Conservation (phyloP, 2,888 invertebrate genomes). For the Villa cingulata region DNA sequence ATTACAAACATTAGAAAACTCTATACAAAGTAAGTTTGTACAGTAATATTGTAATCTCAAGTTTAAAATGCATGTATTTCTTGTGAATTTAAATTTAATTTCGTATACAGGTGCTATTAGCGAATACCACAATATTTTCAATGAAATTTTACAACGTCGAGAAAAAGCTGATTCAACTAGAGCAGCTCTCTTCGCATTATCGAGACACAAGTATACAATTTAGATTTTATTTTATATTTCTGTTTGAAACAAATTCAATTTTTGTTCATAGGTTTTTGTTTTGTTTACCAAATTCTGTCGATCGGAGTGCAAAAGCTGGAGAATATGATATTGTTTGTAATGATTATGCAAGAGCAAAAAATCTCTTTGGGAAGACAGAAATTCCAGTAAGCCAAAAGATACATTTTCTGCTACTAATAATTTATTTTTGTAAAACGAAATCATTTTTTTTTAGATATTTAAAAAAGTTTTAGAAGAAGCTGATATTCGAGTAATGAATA, state of each 20-base stretch:
- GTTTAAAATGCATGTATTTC: too few species aligned
- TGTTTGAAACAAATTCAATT: background rate
- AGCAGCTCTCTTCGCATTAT: slow-evolving; percentile 83
- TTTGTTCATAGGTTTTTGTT: slow-evolving; percentile 51
- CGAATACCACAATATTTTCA: slow-evolving; percentile 84
- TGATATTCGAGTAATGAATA: slow-evolving; percentile 69
- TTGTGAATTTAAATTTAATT: background rate
- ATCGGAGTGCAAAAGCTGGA: slow-evolving; percentile 81
- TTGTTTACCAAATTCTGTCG: slow-evolving; percentile 87
- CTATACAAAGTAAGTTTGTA: slow-evolving; percentile 51
- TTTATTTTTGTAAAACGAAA: too few species aligned
- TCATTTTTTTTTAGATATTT: slow-evolving; percentile 46
- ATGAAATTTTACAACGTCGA: slow-evolving; percentile 79
- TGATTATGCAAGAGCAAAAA: slow-evolving; percentile 91
- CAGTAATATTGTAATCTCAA: too few species aligned
- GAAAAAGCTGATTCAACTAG: slow-evolving; percentile 93
- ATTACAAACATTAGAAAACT: slow-evolving; percentile 58
- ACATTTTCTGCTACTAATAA: too few species aligned
- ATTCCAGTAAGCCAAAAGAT: slow-evolving; percentile 44
- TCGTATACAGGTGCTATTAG: slow-evolving; percentile 68
- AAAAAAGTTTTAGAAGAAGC: slow-evolving; percentile 82
- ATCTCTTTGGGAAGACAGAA: slow-evolving; percentile 88
- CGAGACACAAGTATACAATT: slow-evolving; percentile 68
- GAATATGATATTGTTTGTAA: slow-evolving; percentile 96
- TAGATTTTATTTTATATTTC: background rate